phyloP scores from a whole-genome alignment of 2,113 vertebrate species.

The Myxocyprinus asiaticus region DNA sequence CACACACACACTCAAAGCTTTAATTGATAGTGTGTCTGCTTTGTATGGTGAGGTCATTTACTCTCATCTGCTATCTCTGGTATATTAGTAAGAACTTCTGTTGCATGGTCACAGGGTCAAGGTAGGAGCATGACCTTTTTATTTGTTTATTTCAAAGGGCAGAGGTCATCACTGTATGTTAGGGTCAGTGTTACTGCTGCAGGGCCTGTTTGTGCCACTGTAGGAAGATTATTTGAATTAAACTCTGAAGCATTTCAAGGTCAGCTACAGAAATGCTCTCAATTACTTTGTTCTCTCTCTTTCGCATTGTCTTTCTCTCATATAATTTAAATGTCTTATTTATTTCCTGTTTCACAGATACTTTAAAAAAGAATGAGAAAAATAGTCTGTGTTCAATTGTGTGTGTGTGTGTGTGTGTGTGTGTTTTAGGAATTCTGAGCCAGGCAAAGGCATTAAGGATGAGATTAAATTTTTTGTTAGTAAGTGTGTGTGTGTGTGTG shows the following conservation, averaged over 20 bases:
- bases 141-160: too few species aligned
- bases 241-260: neutral
- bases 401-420: neutral
- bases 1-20: neutral
- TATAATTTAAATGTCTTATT: neutral
- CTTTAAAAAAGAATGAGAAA: neutral
- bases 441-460: neutral
- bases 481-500: neutral
- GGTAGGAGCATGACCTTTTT: neutral
- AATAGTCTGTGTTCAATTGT: too few species aligned
- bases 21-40: too few species aligned
- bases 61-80: neutral
- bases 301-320: neutral
- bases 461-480: conserved; percentile 14
- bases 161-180: neutral
- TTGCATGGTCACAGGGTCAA: neutral
- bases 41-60: neutral
- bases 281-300: conserved; percentile 10
- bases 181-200: neutral
- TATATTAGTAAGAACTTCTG: conserved; percentile 5
- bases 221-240: neutral
- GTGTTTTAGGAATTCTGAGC: conserved; percentile 16
- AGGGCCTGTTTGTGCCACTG: neutral
- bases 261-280: neutral
- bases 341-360: neutral